Base-by-base conservation (phyloP, 2,888 invertebrate genomes). In the Liopterus haemorrhoidalis region DNA sequence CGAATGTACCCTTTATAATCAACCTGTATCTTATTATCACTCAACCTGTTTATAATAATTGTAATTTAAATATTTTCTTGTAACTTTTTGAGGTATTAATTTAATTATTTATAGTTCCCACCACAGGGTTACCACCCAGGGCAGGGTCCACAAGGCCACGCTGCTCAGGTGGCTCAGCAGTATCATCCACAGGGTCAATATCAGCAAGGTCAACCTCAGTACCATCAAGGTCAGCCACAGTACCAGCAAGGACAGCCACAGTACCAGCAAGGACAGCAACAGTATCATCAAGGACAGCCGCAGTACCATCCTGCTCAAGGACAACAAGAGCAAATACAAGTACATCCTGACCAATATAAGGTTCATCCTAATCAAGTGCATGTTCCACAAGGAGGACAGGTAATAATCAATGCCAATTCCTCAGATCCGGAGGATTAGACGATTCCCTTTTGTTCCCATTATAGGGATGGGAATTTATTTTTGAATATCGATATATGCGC, bases 131-230 rank as follows among this genome's bases (percentile, higher is more conserved):
- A 41, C 21, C 24, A 46, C 36, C 49, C 37, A 21, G 41, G 35
- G 5, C 50, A 46, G 25, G 41, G 41, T 14, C 44, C 43, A 31
- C 50, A 36, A 22, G 42, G 33, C 11, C 42, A 32, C 5, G 32
- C n/a, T n/a, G n/a, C n/a, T n/a, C n/a, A n/a, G n/a, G n/a, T n/a
- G n/a, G n/a, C n/a, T n/a, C n/a, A 28, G 14, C 52, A 49, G 25
- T 30, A 33, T 21, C 54, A 54, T 44, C 58, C 52, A 31, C 54
- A 42, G 21, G 49, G 42, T 1, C 51, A 54, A 36, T 47, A 48
- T 25, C 53, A 51, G 12, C 49, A 42, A 5, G 49, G 49, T 16
- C 55, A 53, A 2, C 55, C 25, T 12, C 49, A 44, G 4, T 35
- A 33, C 25, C 36, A 35, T 3, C 53, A 50, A 35, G 37, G 33